Conservation (phyloP, 2,888 invertebrate species). For the Cryptocheilus praepositus region DNA sequence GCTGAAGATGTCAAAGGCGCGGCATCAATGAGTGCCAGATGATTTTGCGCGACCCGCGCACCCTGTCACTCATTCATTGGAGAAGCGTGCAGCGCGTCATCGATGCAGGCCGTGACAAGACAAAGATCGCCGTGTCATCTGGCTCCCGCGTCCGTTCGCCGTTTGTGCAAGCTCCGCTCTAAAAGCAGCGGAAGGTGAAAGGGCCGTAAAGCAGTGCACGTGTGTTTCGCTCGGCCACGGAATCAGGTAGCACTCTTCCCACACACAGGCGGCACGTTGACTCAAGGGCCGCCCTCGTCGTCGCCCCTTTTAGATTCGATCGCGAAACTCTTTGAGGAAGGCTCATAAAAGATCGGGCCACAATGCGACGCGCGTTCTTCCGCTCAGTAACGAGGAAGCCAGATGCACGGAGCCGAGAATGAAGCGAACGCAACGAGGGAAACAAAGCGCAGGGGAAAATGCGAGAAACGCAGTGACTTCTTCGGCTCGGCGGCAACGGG, state of each 20-base stretch:
- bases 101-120: conserved; percentile 14
- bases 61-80: background rate
- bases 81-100: conserved; percentile 31
- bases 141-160: too few relatives aligned
- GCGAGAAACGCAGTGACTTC: too few relatives aligned
- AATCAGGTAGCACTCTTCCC: conserved; percentile 8
- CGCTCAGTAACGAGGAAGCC: conserved; percentile 8
- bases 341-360: conserved; percentile 44
- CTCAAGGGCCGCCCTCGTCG: background rate
- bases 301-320: conserved; percentile 19
- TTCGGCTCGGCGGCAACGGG: too few relatives aligned
- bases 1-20: conserved; percentile 19
- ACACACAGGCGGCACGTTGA: conserved; percentile 10
- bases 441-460: too few relatives aligned
- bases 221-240: background rate
- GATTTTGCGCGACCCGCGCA: background rate
- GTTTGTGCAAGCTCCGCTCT: conserved; percentile 35
- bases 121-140: background rate
- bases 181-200: conserved; percentile 39
- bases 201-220: conserved; percentile 12
- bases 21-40: conserved; percentile 25
- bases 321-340: conserved; percentile 26
- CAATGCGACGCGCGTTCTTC: conserved; percentile 25
- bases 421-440: too few relatives aligned
- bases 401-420: background rate